Evolutionary conservation across 1,140 invertebrate species (phyloP), one percentile per base, ranked within the genome.

Genomic region (Brachionus calyciflorus): DNA sequence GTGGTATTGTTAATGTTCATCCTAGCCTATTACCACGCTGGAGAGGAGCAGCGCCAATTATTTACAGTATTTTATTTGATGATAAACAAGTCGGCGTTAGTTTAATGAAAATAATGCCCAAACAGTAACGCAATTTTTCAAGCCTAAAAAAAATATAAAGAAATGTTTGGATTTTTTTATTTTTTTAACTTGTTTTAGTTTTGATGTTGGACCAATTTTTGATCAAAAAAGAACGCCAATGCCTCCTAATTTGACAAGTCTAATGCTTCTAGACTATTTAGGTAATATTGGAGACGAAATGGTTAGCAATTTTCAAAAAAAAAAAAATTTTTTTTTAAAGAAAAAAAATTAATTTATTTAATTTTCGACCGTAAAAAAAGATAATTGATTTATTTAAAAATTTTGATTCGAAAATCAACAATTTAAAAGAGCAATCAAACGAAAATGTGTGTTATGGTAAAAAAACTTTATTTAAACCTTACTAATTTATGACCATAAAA

Each of bases 1-100:
- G 92, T 83, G 94, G 94, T 14, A 85, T 85, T 60, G 77, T 86
- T 6, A 85, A 85, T 78, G 80, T 96, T 1, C 95, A 98, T 85
- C 91, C 90, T 10, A 95, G 93, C 85, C 82, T 98, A 37, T 83
- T 98, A 79, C 95, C 95, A 28, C 87, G 91, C 78, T 98, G 93
- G 92, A 86, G 94, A 83, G 95, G 95, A 37, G 92, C 94, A 49
- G 90, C 92, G 10, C 93, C 93, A 3, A 90, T 96, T 53, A 87
- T 91, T 78, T 88, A 93, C 84, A 88, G 92, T n/a, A 85, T 95
- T 69, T 88, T 92, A 73, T 90, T 91, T 86, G 92, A 91, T 28
- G 94, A 98, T 82, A 79, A 82, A 26, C 84, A 87, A 69, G 93
- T 93, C 24, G 95, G 95, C 41, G 87, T 97, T 30, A 91, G 92